Base-by-base conservation (phyloP, 2,888 invertebrate species). In the Coleophora flavipennella region DNA sequence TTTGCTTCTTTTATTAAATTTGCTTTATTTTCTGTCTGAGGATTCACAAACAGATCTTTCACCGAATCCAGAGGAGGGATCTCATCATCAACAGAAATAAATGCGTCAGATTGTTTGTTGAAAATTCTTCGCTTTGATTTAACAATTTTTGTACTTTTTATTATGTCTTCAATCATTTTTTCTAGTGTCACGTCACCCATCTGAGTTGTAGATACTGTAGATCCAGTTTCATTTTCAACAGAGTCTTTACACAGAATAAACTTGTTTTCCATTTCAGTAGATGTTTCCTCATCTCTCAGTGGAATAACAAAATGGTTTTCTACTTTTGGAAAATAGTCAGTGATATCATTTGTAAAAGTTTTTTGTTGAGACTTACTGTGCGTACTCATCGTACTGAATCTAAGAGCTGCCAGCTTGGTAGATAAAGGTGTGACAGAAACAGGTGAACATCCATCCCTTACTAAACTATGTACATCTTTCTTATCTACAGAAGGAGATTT, bases 131-230 rank as follows among this genome's bases (percentile, higher is more conserved):
- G 55, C 55, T 66, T 76, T 27, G 71, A 73, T 65, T 85, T 86
- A 0, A 81, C 71, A 38, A 83, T 81, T 54, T 83, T 81, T 1
- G 87, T 87, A 45, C 86, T 87, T 48, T 89, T 88, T 45, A 89
- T 78, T 39, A 89, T 87, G 43, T 87, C 89, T 55, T 89, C 87
- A 33, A 89, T 89, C 71, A 89, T 86, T 65, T 75, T 84, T 55
- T 89, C 88, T 33, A 89, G 63, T 9, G 85, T 85, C 0, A 78
- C 55, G 52, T 85, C 85, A 2, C 85, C 85, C 85, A 85, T 85
- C 66, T 84, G 78, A 3, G 85, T 83, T 12, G 85, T 85, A 1
- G 85, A 84, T 20, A 84, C 76, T 8, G 85, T 81, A 9, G 83
- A 80, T 46, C 73, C 79, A 1, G 79, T 68, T 32, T 69, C 67